Base-by-base conservation (phyloP, 2,888 invertebrate species). In the Metopia argyrocephala region DNA sequence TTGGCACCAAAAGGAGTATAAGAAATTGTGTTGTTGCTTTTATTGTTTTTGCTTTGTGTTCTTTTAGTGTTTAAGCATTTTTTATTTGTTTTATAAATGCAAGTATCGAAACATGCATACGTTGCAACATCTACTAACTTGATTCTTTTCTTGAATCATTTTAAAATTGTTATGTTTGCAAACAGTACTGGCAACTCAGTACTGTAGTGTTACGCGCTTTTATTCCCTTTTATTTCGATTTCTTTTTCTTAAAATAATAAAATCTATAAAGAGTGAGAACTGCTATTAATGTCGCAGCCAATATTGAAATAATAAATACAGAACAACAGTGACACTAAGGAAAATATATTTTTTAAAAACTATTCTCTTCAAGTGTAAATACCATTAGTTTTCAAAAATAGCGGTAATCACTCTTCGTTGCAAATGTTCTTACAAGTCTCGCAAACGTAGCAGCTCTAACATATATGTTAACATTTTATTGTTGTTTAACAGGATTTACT, bases 181-280 rank as follows among this genome's bases (percentile, higher is more conserved):
- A 45, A 38, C 12, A 45, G 38, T 65, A 59, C 61, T 52, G 46
- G 57, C 9, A 28, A 78, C 27, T 6, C 65, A 52, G 48, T 23
- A 56, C 20, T 23, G 54, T 3, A 31, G 12, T 18, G 31, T 27
- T 18, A 18, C 59, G 6, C 2, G 18, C 15, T 48, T 18, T n/a
- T 4, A 18, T n/a, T 9, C 9, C 38, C 15, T 48, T 18, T n/a
- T 4, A 18, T n/a, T 9, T 3, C 38, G 38, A 38, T 38, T 12
- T 38, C 5, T 56, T 52, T 61, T 28, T 50, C n/a, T 64, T 52
- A 52, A 57, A 65, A 71, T 66, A 75, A 79, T 70, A 66, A 73
- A 86, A 87, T 87, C 86, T 86, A 87, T 87, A 87, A 86, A 84
- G 85, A 87, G 84, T 57, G 69, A 85, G 83, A 85, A 85, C 85